A percentile compares a stretch with the other conserved stretches of the same genome.
phyloP scores from a whole-genome alignment of 2,113 vertebrate species.

The Poecilia latipinna region DNA sequence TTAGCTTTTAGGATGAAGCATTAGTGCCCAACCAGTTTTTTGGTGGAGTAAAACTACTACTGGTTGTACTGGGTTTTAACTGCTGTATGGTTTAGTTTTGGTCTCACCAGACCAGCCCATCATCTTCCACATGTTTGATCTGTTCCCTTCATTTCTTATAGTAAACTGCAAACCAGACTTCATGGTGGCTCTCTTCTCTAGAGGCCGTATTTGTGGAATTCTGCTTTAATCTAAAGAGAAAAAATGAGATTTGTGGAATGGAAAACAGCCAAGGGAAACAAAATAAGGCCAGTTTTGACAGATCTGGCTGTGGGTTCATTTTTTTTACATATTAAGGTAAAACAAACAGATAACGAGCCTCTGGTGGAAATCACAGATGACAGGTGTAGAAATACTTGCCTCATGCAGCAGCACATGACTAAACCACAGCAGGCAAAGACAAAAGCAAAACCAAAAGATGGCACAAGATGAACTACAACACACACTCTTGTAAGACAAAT shows the following conservation, averaged over 20 bases:
- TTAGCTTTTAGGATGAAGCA: too few relatives aligned
- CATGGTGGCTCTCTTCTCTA: background rate
- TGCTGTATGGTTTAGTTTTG: too few relatives aligned
- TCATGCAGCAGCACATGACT: slow-evolving; percentile 15
- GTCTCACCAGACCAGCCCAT: background rate
- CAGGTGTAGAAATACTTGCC: slow-evolving; percentile 48
- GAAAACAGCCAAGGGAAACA: background rate
- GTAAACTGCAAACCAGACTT: too few relatives aligned
- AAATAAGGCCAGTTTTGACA: background rate
- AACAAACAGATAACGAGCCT: background rate
- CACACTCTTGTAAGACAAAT: slow-evolving; percentile 7
- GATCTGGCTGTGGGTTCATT: background rate
- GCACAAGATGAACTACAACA: background rate
- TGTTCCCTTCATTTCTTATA: too few relatives aligned
- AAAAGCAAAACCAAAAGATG: slow-evolving; percentile 23
- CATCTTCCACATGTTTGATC: background rate
- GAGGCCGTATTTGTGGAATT: background rate
- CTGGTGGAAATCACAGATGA: slow-evolving; percentile 37
- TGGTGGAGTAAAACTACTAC: too few relatives aligned
- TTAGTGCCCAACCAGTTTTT: too few relatives aligned
- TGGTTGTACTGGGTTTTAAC: too few relatives aligned
- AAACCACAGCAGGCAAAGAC: slow-evolving; percentile 15
- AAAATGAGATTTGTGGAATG: background rate
- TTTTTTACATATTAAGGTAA: background rate
- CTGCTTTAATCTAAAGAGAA: too few relatives aligned